phyloP scores from a whole-genome alignment of 1,140 invertebrate species.

The Dendrolimus kikuchii region DNA sequence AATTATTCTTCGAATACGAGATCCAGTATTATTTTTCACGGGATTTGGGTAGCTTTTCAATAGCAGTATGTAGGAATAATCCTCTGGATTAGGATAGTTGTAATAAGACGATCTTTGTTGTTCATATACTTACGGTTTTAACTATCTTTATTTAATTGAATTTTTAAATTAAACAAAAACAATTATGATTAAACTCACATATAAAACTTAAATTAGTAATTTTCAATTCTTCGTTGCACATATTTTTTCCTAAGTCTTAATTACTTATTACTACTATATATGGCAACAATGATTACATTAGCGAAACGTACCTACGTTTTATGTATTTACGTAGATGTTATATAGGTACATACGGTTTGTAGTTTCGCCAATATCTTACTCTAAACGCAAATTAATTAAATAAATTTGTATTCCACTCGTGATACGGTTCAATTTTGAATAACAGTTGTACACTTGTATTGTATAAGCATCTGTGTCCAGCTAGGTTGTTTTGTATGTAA shows the following conservation, averaged over 20 bases:
- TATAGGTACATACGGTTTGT: slow-evolving; percentile 13
- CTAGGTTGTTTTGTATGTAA: slow-evolving; percentile 24
- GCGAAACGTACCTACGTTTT: slow-evolving; percentile 13
- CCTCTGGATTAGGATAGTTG: too few species aligned
- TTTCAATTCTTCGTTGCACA: not conserved
- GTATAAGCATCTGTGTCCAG: slow-evolving; percentile 18
- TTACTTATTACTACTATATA: not conserved
- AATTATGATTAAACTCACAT: too few species aligned
- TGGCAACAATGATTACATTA: slow-evolving; percentile 11
- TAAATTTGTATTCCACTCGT: slow-evolving; percentile 2
- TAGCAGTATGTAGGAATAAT: too few species aligned
- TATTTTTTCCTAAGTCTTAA: too few species aligned
- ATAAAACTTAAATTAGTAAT: not conserved
- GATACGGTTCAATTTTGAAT: slow-evolving; percentile 5
- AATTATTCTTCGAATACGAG: too few species aligned
- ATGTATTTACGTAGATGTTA: slow-evolving; percentile 9
- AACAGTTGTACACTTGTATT: not conserved
- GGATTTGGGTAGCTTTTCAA: too few species aligned
- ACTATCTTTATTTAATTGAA: too few species aligned
- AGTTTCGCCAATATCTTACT: slow-evolving; percentile 9
- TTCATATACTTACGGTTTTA: too few species aligned
- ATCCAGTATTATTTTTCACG: too few species aligned
- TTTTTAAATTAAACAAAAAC: too few species aligned
- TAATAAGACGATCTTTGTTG: too few species aligned
- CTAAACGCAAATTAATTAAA: slow-evolving; percentile 5